Conservation (phyloP, 1,140 invertebrate species). For the Caenorhabditis briggsae region DNA sequence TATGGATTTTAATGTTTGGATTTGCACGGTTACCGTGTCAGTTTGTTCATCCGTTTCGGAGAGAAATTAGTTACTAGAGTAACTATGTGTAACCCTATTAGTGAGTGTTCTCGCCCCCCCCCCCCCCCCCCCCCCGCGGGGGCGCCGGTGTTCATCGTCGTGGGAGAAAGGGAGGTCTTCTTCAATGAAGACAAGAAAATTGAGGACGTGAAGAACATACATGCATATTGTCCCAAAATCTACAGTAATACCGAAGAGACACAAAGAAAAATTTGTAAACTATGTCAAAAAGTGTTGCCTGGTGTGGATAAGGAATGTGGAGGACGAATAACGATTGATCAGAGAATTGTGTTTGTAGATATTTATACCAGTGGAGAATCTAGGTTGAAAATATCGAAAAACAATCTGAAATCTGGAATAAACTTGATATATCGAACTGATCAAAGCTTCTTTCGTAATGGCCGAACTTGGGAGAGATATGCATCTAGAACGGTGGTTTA, state of each 20-base stretch:
- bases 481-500: slow-evolving; percentile 20
- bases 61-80: slow-evolving; percentile 42
- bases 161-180: not conserved
- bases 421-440: slow-evolving; percentile 26
- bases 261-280: slow-evolving; percentile 28
- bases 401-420: slow-evolving; percentile 21
- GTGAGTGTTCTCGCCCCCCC: slow-evolving; percentile 34
- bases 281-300: slow-evolving; percentile 33
- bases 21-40: slow-evolving; percentile 27
- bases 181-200: slow-evolving; percentile 52
- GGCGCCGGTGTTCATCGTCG: slow-evolving; percentile 36
- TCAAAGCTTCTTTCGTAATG: not conserved
- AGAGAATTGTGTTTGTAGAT: not conserved
- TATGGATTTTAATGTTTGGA: too few species aligned
- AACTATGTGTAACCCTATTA: slow-evolving; percentile 56
- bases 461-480: slow-evolving; percentile 19
- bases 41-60: slow-evolving; percentile 50
- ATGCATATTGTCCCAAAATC: slow-evolving; percentile 24
- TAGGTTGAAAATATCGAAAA: slow-evolving; percentile 50
- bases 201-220: slow-evolving; percentile 32
- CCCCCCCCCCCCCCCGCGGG: too few species aligned
- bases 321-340: not conserved
- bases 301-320: not conserved
- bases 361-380: not conserved
- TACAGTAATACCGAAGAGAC: not conserved